phyloP scores from a whole-genome alignment of 1,140 invertebrate genomes.

The Drosophila erecta region DNA sequence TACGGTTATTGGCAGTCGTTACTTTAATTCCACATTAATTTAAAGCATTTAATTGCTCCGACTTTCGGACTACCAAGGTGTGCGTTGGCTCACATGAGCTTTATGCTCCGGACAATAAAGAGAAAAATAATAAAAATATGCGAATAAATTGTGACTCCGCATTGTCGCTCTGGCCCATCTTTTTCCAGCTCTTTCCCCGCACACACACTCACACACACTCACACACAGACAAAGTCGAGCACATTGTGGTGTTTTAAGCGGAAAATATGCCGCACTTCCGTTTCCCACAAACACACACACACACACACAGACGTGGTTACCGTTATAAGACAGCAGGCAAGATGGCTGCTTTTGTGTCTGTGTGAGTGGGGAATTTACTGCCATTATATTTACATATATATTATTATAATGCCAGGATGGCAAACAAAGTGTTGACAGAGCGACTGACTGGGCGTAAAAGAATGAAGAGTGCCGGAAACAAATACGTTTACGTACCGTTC shows the following conservation, averaged over 20 bases:
- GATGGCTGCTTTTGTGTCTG: constrained; percentile 41
- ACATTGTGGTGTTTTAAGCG: constrained; percentile 77
- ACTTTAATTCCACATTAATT: constrained; percentile 35
- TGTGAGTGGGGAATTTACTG: constrained; percentile 21
- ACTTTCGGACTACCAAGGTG: constrained; percentile 43
- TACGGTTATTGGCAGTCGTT: constrained; percentile 29
- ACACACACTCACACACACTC: not conserved
- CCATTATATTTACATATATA: constrained; percentile 68
- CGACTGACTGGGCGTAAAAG: constrained; percentile 4
- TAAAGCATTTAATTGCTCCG: constrained; percentile 48
- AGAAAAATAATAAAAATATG: constrained; percentile 62
- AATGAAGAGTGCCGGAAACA: constrained; percentile 1
- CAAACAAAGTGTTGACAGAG: constrained; percentile 48
- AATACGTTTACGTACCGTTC: constrained; percentile 47
- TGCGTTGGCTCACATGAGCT: constrained; percentile 57
- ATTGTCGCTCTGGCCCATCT: constrained; percentile 22
- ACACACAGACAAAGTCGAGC: constrained; percentile 17
- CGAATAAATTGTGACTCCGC: constrained; percentile 58
- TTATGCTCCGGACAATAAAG: constrained; percentile 57
- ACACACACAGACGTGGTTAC: constrained; percentile 58
- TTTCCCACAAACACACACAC: constrained; percentile 25
- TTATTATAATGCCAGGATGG: constrained; percentile 40
- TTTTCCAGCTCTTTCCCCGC: constrained; percentile 8
- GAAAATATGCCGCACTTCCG: constrained; percentile 76
- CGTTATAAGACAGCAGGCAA: constrained; percentile 45